Percentiles rank a stretch among this genome's conserved stretches.
Conservation (phyloP, 2,113 vertebrate species). For the Poeciliopsis occidentalis region DNA sequence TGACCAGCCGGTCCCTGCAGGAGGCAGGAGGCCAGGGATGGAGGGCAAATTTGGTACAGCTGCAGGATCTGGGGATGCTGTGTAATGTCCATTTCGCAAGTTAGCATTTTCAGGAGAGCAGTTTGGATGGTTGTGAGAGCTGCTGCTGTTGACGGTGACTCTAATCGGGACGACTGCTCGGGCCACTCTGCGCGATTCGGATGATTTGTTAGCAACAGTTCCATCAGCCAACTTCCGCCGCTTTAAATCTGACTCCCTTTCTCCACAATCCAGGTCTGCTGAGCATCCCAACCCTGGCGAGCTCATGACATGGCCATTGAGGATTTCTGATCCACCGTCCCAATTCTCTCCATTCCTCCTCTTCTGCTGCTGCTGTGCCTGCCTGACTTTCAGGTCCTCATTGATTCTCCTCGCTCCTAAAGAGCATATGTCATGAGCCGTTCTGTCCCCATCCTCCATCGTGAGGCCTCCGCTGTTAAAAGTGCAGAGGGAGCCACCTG, state of each 20-base stretch:
- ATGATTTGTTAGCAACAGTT: slow-evolving; percentile 22
- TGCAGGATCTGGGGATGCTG: slow-evolving; percentile 2
- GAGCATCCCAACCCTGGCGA: slow-evolving; percentile 19
- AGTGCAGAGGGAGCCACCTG: slow-evolving; percentile 8
- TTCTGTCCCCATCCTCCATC: slow-evolving; percentile 55
- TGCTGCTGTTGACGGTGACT: slow-evolving; percentile 32
- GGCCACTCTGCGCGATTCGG: slow-evolving; percentile 48
- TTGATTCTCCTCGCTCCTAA: slow-evolving; percentile 50
- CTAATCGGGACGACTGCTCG: slow-evolving; percentile 16
- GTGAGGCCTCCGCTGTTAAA: slow-evolving; percentile 50
- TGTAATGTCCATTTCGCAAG: slow-evolving; percentile 52
- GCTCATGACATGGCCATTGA: slow-evolving; percentile 2
- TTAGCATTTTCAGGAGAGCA: slow-evolving; percentile 25
- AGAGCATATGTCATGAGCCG: slow-evolving; percentile 50
- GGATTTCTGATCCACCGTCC: slow-evolving; percentile 39
- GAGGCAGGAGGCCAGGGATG: slow-evolving; percentile 9
- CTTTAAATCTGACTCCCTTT: slow-evolving; percentile 64
- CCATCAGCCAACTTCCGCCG: slow-evolving; percentile 60
- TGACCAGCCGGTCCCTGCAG: slow-evolving; percentile 48
- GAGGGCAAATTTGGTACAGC: slow-evolving; percentile 12
- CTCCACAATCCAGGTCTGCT: slow-evolving; percentile 3
- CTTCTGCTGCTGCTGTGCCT: slow-evolving; percentile 57
- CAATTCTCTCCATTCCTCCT: slow-evolving; percentile 65
- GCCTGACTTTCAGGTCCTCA: slow-evolving; percentile 66
- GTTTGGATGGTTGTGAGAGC: slow-evolving; percentile 35